Evolutionary conservation across 2,888 invertebrate genomes (phyloP).

Genomic region (Ellobium chinense): DNA sequence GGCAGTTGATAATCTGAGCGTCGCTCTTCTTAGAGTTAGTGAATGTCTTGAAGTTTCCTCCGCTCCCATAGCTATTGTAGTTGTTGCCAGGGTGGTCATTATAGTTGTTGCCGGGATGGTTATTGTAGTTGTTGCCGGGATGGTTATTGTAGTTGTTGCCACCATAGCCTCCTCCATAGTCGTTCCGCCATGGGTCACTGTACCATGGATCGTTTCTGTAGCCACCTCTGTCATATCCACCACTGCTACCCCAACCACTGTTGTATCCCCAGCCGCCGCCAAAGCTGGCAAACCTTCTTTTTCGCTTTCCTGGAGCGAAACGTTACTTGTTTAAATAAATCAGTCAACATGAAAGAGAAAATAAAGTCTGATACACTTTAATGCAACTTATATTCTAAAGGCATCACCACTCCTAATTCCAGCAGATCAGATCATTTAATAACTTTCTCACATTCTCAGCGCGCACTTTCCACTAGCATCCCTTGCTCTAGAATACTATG

Average conservation of each 20-base stretch:
- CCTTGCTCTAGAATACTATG: too few species aligned
- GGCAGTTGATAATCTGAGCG: conserved; percentile 6
- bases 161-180: not conserved
- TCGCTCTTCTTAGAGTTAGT: not conserved
- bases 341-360: too few species aligned
- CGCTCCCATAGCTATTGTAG: not conserved
- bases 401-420: too few species aligned
- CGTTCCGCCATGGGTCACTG: not conserved
- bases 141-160: not conserved
- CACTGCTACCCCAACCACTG: not conserved
- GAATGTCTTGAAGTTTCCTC: not conserved
- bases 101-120: not conserved
- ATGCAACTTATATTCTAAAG: too few species aligned
- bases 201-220: conserved; percentile 11
- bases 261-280: not conserved
- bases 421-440: too few species aligned
- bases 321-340: too few species aligned
- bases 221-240: not conserved
- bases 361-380: too few species aligned
- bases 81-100: not conserved
- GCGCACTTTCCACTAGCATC: too few species aligned
- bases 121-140: not conserved
- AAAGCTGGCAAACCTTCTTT: conserved; percentile 5
- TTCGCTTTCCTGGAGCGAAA: not conserved
- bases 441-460: too few species aligned